Evolutionary conservation across 2,113 vertebrate species (phyloP), one percentile per base, ranked within the genome.

Genomic region (Carassius carassius): DNA sequence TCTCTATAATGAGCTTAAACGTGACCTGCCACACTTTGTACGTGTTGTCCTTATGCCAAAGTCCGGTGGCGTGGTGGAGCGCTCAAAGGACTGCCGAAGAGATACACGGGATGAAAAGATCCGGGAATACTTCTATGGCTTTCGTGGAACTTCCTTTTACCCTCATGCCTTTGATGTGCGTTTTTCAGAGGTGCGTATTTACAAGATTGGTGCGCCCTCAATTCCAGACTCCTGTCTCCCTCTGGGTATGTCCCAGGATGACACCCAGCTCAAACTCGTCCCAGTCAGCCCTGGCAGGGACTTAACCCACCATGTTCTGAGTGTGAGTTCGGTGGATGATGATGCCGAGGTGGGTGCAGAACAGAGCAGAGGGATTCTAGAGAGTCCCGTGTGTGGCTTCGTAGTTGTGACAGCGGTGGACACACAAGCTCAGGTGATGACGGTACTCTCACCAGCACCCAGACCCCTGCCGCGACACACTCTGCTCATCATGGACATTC

Each of bases 401-500:
- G 97, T 99, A 1, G 98, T 99, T 0, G 97, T 99, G 87, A 99
- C 98, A 0, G 93, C 95, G 0, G 97, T 99, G 32, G 98, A 99
- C 91, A 95, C 95, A 25, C 97, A 99, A 89, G 91, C 96, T 19
- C 97, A 99, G 90, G 95, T 97, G 37, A 96, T 99, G 93, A 99
- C 98, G 0, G 97, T 99, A 25, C 93, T 99, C 6, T 98, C 98
- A 0, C 98, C 98, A 0, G 97, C 98, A 0, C 98, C 97, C 0
- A 94, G 98, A 2, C 98, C 98, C 0, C 94, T 99, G 83, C 98
- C 98, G n/a, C 96, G 97, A 88, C 96, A 96, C 93, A 97, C 97
- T 32, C 93, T 99, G 37, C 97, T 99, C 63, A 99, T 99, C 91
- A 99, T 99, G 98, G 98, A 99, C 90, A 99, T 99, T 60, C 96